phyloP scores from a whole-genome alignment of 2,113 vertebrate genomes.

The Perca fluviatilis region DNA sequence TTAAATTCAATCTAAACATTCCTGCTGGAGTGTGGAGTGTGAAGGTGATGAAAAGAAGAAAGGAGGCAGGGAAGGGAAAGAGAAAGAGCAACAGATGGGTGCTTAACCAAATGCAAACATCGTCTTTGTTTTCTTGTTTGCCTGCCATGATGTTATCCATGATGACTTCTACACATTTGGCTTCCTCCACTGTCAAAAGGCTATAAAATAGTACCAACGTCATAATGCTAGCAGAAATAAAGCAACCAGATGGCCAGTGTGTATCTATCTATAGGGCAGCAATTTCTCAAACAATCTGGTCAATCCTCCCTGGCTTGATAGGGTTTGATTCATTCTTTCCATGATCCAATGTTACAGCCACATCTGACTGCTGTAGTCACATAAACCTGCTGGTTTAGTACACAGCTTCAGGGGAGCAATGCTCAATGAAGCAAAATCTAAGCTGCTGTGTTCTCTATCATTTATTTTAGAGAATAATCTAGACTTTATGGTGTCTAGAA shows the following conservation, averaged over 20 bases:
- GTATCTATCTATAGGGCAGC: conserved; percentile 48
- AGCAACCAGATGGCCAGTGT: conserved; percentile 64
- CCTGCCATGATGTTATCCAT: conserved; percentile 16
- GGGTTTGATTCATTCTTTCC: conserved; percentile 47
- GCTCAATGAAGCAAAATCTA: neutral
- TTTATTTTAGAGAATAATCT: neutral
- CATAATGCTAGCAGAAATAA: conserved; percentile 34
- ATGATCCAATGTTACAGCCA: conserved; percentile 3
- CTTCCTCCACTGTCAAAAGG: conserved; percentile 40
- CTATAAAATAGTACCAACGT: conserved; percentile 30
- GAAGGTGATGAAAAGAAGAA: neutral
- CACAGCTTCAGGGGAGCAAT: neutral
- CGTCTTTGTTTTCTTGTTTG: conserved; percentile 44
- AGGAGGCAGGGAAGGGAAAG: neutral
- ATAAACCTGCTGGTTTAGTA: conserved; percentile 5
- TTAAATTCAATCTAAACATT: neutral
- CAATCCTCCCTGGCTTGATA: conserved; percentile 39
- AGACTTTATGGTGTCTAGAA: no score
- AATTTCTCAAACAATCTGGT: conserved; percentile 57
- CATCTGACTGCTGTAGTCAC: conserved; percentile 6
- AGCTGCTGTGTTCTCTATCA: neutral
- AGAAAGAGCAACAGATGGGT: conserved; percentile 39
- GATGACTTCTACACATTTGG: conserved; percentile 37
- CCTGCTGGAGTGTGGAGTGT: neutral
- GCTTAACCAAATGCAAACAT: conserved; percentile 41